Base-by-base conservation (phyloP, 2,113 vertebrate genomes). In the Varanus salvator region DNA sequence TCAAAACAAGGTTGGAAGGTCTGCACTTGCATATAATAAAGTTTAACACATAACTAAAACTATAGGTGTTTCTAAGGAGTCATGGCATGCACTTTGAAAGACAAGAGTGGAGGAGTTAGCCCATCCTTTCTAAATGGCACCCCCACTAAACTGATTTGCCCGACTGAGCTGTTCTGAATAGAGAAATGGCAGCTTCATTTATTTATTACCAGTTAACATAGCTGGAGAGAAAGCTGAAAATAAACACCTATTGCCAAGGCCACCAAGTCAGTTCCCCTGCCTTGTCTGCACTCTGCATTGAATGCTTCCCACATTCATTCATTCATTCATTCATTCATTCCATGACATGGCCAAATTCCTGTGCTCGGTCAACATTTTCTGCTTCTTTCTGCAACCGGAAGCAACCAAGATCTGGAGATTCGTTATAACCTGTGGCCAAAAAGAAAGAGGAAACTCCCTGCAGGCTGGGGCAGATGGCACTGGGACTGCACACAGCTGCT, bases 351-450 rank as follows among this genome's bases (percentile, higher is more conserved):
- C 12, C 75, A 52, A 87, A 87, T 76, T 76, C 71, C 44, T 27
- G 21, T 31, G 54, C 78, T 60, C 64, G 77, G 9, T 71, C 72
- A 69, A 84, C 23, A 19, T 38, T 80, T 34, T 80, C 48, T 54
- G 60, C 15, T 90, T 80, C 57, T 85, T 78, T 85, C 60, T 85
- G 17, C 60, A 81, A 75, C 68, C 86, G 90, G 81, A 85, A 85
- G 27, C 77, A 72, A 60, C 76, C 57, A 64, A 81, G 76, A 14
- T 14, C 44, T 80, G 31, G 44, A 75, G 27, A 86, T 82, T 86
- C 11, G 54, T 91, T 82, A 81, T 48, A 44, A 80, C 83, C 54
- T 60, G 27, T 34, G 25, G 31, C 8, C 44, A 78, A 66, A 52
- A 78, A 80, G 77, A 80, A 52, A 78, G 85, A 66, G 52, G 64